Conservation (phyloP, 2,888 invertebrate genomes). For the Epinotia bilunana region DNA sequence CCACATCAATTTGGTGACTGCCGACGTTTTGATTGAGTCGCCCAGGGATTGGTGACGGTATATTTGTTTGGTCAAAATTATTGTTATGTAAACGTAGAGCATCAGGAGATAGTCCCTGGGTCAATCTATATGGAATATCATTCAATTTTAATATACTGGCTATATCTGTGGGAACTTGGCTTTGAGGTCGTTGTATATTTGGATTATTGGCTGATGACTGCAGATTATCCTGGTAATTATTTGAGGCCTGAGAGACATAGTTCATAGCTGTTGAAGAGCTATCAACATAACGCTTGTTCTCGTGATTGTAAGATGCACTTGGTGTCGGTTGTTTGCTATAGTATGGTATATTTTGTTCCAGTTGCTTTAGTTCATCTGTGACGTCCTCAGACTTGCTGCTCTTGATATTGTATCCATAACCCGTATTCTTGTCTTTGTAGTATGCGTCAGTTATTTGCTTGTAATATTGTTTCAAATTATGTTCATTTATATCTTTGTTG, state of each 20-base stretch:
- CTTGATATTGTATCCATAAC: conserved; percentile 72
- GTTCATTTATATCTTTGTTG: conserved; percentile 68
- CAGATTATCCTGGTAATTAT: conserved; percentile 62
- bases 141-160: conserved; percentile 70
- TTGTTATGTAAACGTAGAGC: conserved; percentile 62
- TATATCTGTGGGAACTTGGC: conserved; percentile 60
- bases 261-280: conserved; percentile 58
- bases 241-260: conserved; percentile 59
- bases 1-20: conserved; percentile 75
- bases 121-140: conserved; percentile 73
- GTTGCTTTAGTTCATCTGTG: conserved; percentile 61
- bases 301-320: conserved; percentile 60
- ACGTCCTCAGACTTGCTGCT: conserved; percentile 68
- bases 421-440: conserved; percentile 76
- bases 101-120: conserved; percentile 66
- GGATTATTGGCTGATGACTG: conserved; percentile 62
- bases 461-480: conserved; percentile 65
- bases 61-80: conserved; percentile 66
- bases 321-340: conserved; percentile 62
- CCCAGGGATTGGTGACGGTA: conserved; percentile 70
- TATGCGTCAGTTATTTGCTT: conserved; percentile 71
- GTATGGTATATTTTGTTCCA: conserved; percentile 60
- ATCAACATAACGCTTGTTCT: conserved; percentile 59
- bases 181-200: conserved; percentile 61
- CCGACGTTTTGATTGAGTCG: conserved; percentile 78